These are phyloP conservation scores for Allobates femoralis DNA, from an alignment of 2,797 vertebrate species.

Conservation along the genomic window DNA sequence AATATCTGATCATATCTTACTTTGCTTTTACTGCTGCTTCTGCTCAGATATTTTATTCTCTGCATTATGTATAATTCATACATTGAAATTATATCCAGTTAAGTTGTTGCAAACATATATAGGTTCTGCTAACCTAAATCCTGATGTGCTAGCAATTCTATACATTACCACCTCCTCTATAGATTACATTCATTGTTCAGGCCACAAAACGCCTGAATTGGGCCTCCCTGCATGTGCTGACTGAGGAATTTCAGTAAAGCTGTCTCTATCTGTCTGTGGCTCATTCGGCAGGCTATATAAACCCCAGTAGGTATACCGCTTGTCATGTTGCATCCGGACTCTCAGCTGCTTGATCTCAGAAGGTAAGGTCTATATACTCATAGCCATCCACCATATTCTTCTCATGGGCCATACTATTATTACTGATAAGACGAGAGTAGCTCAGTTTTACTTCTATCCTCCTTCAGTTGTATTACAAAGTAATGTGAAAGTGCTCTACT, in stretches of 20 bases:
- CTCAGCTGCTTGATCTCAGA: conserved; percentile 52
- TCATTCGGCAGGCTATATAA: conserved; percentile 91
- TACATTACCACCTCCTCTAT: conserved; percentile 67
- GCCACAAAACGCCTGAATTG: conserved; percentile 42
- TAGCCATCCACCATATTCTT: neutral
- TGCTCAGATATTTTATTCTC: neutral
- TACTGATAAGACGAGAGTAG: neutral
- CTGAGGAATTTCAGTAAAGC: conserved; percentile 78
- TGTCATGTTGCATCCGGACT: conserved; percentile 62
- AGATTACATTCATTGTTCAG: conserved; percentile 58
- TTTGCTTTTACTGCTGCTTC: neutral
- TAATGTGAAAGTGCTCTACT: neutral
- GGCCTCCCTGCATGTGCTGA: conserved; percentile 82
- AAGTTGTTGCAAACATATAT: conserved; percentile 17
- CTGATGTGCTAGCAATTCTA: conserved; percentile 76
- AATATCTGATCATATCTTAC: neutral
- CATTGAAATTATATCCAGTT: neutral
- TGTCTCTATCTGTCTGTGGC: conserved; percentile 66
- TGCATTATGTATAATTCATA: neutral
- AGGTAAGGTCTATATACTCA: conserved; percentile 60
- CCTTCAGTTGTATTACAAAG: neutral
- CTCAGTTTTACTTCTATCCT: neutral
- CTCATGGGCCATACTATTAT: neutral
- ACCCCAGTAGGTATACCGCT: conserved; percentile 50
- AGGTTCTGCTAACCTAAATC: neutral